These are phyloP conservation scores for Dynastes maya DNA, from an alignment of 2,888 invertebrate species.

Conservation along the genomic window DNA sequence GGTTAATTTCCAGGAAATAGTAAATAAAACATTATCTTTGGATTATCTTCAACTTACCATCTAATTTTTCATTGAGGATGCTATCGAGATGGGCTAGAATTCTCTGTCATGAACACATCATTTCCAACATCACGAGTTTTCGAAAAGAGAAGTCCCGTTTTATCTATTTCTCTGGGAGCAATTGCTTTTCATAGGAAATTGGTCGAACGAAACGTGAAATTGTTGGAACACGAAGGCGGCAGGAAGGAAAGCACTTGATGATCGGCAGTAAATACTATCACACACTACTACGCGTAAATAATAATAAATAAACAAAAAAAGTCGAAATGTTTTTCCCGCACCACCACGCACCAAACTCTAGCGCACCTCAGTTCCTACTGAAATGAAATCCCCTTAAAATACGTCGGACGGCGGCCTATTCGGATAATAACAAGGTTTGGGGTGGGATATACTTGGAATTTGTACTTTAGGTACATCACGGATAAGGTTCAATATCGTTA, in stretches of 20 bases:
- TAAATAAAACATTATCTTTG: not conserved
- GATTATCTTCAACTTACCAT: constrained; percentile 49
- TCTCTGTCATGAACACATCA: constrained; percentile 47
- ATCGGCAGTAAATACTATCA: constrained; percentile 41
- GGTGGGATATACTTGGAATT: constrained; percentile 56
- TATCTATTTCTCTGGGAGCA: not conserved
- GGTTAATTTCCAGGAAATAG: constrained; percentile 37
- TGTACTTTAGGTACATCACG: constrained; percentile 53
- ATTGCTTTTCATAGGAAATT: constrained; percentile 1
- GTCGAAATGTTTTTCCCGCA: constrained; percentile 60
- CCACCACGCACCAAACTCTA: constrained; percentile 64
- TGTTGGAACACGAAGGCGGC: constrained; percentile 10
- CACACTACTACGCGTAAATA: constrained; percentile 57
- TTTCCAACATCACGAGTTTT: constrained; percentile 27
- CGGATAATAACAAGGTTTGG: constrained; percentile 50
- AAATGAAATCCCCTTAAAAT: constrained; percentile 68
- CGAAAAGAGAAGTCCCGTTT: constrained; percentile 6
- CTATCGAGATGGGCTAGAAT: constrained; percentile 44
- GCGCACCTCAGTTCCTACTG: constrained; percentile 68
- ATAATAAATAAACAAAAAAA: constrained; percentile 69
- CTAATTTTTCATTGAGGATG: constrained; percentile 35
- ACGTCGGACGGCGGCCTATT: constrained; percentile 63
- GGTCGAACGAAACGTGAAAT: constrained; percentile 1
- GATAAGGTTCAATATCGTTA: constrained; percentile 43
- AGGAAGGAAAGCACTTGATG: constrained; percentile 9